These are phyloP conservation scores for Eilema caniola DNA, from an alignment of 2,888 invertebrate genomes.

Conservation along the genomic window DNA sequence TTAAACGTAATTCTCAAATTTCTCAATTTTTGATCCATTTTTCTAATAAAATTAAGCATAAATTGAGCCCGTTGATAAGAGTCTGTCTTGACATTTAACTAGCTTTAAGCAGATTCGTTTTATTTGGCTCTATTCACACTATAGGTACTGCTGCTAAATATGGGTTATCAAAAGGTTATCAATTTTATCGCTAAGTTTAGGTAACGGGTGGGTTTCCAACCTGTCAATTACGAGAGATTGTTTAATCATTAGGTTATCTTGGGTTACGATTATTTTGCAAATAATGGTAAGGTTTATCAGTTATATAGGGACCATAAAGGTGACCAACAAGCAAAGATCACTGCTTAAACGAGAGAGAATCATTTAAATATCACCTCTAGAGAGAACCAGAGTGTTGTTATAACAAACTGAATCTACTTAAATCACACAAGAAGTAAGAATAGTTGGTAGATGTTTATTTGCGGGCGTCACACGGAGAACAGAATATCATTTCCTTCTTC, in stretches of 20 bases:
- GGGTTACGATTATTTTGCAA: neutral
- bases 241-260: conserved; percentile 3
- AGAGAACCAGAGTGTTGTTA: too few relatives aligned
- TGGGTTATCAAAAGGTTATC: conserved; percentile 9
- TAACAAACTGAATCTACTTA: too few relatives aligned
- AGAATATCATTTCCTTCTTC: too few relatives aligned
- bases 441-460: too few relatives aligned
- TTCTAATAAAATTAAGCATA: neutral
- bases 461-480: too few relatives aligned
- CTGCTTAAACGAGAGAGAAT: too few relatives aligned
- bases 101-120: neutral
- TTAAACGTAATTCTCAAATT: too few relatives aligned
- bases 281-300: neutral
- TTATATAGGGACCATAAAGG: too few relatives aligned
- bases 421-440: too few relatives aligned
- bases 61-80: neutral
- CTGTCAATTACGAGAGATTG: conserved; percentile 1
- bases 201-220: conserved; percentile 3
- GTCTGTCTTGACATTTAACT: neutral
- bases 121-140: neutral
- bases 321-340: too few relatives aligned
- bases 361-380: too few relatives aligned
- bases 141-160: neutral
- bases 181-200: conserved; percentile 11
- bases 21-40: neutral